These are phyloP conservation scores for Lepas anatifera DNA, from an alignment of 2,888 invertebrate genomes.

Conservation along the genomic window DNA sequence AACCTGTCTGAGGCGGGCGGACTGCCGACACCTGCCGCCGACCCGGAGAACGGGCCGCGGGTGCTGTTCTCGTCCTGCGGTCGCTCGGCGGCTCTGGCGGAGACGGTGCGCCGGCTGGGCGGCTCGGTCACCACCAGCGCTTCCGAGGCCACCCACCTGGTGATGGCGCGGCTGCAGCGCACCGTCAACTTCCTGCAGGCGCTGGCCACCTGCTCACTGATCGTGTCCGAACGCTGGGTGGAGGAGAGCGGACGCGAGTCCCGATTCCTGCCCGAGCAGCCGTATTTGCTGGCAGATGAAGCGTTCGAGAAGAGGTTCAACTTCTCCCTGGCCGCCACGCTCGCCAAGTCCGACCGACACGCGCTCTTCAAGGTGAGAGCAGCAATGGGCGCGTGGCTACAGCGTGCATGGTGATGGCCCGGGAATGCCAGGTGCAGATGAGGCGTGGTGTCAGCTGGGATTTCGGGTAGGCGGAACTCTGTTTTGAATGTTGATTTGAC, in stretches of 20 bases:
- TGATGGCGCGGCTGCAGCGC: constrained; percentile 65
- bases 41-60: constrained; percentile 43
- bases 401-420: too few relatives aligned
- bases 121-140: constrained; percentile 64
- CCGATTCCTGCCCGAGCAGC: constrained; percentile 59
- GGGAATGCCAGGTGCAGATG: too few relatives aligned
- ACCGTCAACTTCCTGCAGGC: constrained; percentile 78
- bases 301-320: constrained; percentile 66
- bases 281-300: constrained; percentile 59
- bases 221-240: constrained; percentile 75
- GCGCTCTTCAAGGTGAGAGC: constrained; percentile 62
- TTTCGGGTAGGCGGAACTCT: too few relatives aligned
- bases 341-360: constrained; percentile 55
- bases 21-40: constrained; percentile 42
- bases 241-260: constrained; percentile 64
- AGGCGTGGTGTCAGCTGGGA: too few relatives aligned
- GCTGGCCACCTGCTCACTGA: constrained; percentile 63
- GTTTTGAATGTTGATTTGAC: too few relatives aligned
- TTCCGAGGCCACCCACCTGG: constrained; percentile 73
- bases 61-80: constrained; percentile 49
- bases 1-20: constrained; percentile 26
- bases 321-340: constrained; percentile 63
- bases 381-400: too few relatives aligned
- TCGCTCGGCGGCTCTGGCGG: constrained; percentile 38
- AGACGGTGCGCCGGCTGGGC: constrained; percentile 60